Evolutionary conservation across 2,797 vertebrate genomes (phyloP).

Genomic region (Pangasius krempfi): DNA sequence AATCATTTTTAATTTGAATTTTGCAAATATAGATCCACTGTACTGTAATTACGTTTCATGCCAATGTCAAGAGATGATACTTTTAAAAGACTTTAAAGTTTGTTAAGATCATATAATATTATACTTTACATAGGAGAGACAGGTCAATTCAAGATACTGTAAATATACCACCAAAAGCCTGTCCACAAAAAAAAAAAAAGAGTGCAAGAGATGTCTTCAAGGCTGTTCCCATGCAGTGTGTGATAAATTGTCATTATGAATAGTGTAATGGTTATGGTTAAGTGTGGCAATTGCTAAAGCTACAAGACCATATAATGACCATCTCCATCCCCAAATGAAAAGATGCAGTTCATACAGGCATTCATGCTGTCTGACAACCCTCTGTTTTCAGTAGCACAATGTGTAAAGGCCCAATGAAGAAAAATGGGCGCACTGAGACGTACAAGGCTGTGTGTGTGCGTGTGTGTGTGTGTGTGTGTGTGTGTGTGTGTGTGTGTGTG

Average conservation of each 20-base stretch:
- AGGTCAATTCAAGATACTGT: constrained; percentile 51
- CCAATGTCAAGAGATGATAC: constrained; percentile 38
- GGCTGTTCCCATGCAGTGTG: constrained; percentile 20
- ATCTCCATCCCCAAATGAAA: constrained; percentile 28
- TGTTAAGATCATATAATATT: constrained; percentile 16
- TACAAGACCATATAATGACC: constrained; percentile 5
- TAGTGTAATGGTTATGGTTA: constrained; percentile 18
- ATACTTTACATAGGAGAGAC: constrained; percentile 35
- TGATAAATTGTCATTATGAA: constrained; percentile 17
- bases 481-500: constrained; percentile 36
- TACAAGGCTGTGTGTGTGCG: constrained; percentile 42
- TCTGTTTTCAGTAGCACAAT: constrained; percentile 59
- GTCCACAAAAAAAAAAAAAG: constrained; percentile 26
- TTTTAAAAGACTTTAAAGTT: constrained; percentile 31
- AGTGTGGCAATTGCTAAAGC: constrained; percentile 18
- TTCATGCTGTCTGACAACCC: constrained; percentile 46
- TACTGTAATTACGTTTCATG: constrained; percentile 50
- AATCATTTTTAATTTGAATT: constrained; percentile 18
- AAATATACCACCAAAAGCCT: constrained; percentile 53
- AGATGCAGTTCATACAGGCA: constrained; percentile 38
- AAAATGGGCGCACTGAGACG: constrained; percentile 42
- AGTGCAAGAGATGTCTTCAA: constrained; percentile 14
- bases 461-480: constrained; percentile 41
- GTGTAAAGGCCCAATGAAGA: constrained; percentile 47
- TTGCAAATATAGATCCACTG: constrained; percentile 38